phyloP scores from a whole-genome alignment of 2,888 invertebrate genomes.

The Zaprionus bogoriensis region DNA sequence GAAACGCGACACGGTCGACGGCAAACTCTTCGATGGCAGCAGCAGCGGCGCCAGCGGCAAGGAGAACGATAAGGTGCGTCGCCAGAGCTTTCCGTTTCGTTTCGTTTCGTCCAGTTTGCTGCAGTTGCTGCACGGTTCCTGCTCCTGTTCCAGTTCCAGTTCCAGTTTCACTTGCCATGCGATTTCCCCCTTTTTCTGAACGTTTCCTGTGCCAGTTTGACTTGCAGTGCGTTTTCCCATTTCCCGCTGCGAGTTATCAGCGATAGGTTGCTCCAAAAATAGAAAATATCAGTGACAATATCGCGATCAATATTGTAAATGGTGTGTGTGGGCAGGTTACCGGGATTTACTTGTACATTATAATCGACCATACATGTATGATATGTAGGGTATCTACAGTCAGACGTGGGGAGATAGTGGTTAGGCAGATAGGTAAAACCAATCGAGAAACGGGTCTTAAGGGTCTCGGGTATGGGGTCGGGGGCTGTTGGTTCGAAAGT shows the following conservation, averaged over 20 bases:
- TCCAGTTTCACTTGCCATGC: conserved; percentile 13
- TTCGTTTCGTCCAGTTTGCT: too few species aligned
- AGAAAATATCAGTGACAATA: conserved; percentile 31
- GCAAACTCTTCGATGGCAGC: conserved; percentile 84
- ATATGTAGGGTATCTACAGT: too few species aligned
- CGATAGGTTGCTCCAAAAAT: conserved; percentile 17
- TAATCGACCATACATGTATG: neutral
- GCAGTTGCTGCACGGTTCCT: too few species aligned
- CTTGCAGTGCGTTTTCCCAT: conserved; percentile 8
- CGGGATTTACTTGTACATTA: conserved; percentile 38
- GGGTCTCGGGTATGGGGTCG: too few species aligned
- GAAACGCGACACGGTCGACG: conserved; percentile 84
- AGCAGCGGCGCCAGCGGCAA: conserved; percentile 35
- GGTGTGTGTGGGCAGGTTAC: conserved; percentile 25
- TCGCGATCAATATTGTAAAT: conserved; percentile 30
- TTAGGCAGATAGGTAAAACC: conserved; percentile 11
- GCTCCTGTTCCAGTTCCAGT: conserved; percentile 11
- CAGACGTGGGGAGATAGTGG: neutral
- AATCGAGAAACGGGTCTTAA: conserved; percentile 27
- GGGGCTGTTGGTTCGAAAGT: conserved; percentile 41
- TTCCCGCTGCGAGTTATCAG: conserved; percentile 13
- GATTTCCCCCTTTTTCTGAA: too few species aligned
- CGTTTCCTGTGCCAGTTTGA: conserved; percentile 9
- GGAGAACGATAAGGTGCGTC: conserved; percentile 65
- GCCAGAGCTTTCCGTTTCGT: neutral